Base-by-base conservation (phyloP, 2,113 vertebrate genomes). In the Aphelocoma coerulescens region DNA sequence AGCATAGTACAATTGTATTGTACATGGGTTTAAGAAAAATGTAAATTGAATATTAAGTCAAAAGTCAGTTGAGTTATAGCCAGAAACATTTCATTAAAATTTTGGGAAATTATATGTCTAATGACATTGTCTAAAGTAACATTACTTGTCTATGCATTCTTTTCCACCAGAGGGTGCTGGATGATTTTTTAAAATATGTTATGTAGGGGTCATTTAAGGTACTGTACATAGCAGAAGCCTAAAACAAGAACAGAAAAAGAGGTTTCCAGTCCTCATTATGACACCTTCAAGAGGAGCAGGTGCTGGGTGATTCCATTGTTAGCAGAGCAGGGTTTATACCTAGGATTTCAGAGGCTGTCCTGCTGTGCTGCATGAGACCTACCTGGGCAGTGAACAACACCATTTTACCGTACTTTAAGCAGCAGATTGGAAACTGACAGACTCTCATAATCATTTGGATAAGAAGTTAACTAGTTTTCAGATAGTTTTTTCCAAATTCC, bases 161-260 rank as follows among this genome's bases (percentile, higher is more conserved):
- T 87, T 78, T 43, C 94, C 95, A 92, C 79, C 51, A 95, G 95
- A 80, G 79, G 88, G 80, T 35, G 92, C 92, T 86, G 51, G n/a
- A 35, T 37, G 33, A 14, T 74, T 66, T 57, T 75, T 16, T 0
- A 5, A 21, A 11, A 18, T 41, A 7, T 2, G 16, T 66, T 66
- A 32, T 1, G 0, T 2, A 22, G 57, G n/a, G 43, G 37, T 71
- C 41, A 46, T 35, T 52, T 66, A 52, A 71, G 54, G 48, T 11
- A 5, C 44, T 39, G 27, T 22, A 32, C 32, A 9, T 15, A n/a
- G 35, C 43, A 73, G 81, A 67, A 81, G 35, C 33, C 44, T 84
- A 65, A 48, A 71, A 68, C 7, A 5, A 68, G 23, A 86, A 41
- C 21, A 41, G 51, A 19, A 81, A 30, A 30, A 58, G 9, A 51